These are phyloP conservation scores for Mayetiola destructor DNA, from an alignment of 2,888 invertebrate genomes.

Conservation along the genomic window DNA sequence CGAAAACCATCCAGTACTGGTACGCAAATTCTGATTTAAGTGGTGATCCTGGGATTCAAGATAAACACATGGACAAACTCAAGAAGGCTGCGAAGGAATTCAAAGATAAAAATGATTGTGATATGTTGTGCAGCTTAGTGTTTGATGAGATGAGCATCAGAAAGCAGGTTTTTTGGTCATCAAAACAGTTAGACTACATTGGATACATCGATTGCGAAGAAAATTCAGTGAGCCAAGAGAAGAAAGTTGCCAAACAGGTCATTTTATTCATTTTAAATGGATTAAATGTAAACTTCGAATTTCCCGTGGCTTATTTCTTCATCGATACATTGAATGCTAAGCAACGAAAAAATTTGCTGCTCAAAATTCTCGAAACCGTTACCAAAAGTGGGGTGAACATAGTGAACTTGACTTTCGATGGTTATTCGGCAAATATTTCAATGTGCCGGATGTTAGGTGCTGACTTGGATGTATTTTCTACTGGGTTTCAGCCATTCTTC, in stretches of 20 bases:
- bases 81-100: not conserved
- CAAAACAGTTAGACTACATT: not conserved
- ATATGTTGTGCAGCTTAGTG: not conserved
- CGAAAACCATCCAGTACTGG: not conserved
- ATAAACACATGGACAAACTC: not conserved
- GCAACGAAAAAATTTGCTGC: not conserved
- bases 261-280: not conserved
- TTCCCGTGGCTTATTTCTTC: not conserved
- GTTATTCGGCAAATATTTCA: not conserved
- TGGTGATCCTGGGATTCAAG: not conserved
- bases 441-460: not conserved
- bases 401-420: not conserved
- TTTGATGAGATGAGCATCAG: not conserved
- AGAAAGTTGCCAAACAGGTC: not conserved
- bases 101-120: not conserved
- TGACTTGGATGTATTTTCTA: not conserved
- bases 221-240: not conserved
- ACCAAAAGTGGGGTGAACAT: not conserved
- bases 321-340: not conserved
- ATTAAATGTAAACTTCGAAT: not conserved
- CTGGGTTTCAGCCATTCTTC: not conserved
- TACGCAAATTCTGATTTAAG: not conserved
- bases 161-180: not conserved
- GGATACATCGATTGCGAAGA: not conserved
- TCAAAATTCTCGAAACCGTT: not conserved